phyloP scores from a whole-genome alignment of 2,113 vertebrate species.

The Hyla sarda region DNA sequence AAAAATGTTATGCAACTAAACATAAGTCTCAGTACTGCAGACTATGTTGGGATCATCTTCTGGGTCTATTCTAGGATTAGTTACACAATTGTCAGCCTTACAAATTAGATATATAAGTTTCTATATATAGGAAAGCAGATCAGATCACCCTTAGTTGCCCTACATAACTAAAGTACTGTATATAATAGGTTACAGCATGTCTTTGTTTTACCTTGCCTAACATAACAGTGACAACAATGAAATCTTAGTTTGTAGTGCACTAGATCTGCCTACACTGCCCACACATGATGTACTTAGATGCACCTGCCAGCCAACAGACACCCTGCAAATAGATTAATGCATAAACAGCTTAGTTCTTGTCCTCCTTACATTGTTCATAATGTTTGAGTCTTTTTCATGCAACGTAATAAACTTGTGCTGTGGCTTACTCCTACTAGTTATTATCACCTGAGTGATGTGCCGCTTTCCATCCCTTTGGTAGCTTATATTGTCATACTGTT shows the following conservation, averaged over 20 bases:
- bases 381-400: neutral
- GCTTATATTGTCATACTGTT: neutral
- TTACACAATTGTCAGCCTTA: neutral
- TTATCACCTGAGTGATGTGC: neutral
- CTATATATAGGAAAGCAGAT: neutral
- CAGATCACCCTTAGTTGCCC: neutral
- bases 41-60: neutral
- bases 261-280: neutral
- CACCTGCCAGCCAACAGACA: constrained; percentile 4
- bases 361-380: neutral
- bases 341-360: neutral
- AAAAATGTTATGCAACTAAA: neutral
- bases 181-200: too few relatives aligned
- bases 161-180: neutral
- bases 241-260: neutral
- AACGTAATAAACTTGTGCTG: neutral
- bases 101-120: neutral
- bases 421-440: neutral
- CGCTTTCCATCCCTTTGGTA: neutral
- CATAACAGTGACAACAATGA: neutral
- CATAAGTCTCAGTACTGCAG: neutral
- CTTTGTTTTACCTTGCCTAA: too few relatives aligned
- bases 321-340: neutral
- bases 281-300: neutral
- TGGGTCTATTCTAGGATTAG: neutral